Percentiles rank a stretch among this genome's conserved stretches.
phyloP scores from a whole-genome alignment of 2,113 vertebrate genomes.

The Otis tarda region DNA sequence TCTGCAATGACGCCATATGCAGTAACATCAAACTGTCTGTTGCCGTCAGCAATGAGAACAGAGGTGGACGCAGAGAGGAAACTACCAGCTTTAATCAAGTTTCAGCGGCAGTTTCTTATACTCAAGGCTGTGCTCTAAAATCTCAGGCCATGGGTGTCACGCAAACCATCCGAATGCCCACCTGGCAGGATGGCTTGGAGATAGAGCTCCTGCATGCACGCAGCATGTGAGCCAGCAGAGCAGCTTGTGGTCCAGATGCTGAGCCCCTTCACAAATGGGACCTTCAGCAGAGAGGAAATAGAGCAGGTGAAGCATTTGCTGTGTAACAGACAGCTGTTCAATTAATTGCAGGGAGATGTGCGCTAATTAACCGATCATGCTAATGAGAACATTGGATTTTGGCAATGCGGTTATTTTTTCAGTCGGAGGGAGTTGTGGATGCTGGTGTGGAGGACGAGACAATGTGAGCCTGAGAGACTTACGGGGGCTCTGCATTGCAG shows the following conservation, averaged over 20 bases:
- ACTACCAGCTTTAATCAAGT: neutral
- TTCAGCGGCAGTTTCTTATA: neutral
- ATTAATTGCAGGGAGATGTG: neutral
- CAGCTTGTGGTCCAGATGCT: neutral
- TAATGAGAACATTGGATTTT: neutral
- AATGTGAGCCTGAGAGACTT: neutral
- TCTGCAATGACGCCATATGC: neutral
- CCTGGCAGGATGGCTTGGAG: neutral
- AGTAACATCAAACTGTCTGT: neutral
- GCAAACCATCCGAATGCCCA: neutral
- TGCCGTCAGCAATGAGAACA: neutral
- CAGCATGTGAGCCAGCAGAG: neutral
- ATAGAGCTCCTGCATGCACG: neutral
- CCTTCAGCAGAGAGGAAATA: neutral
- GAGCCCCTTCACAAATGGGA: neutral
- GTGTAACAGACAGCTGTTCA: neutral
- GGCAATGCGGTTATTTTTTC: neutral
- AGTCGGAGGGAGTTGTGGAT: neutral
- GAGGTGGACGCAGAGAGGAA: neutral
- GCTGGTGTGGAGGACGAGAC: neutral
- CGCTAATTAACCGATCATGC: neutral
- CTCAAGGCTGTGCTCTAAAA: neutral
- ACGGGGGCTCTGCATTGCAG: neutral
- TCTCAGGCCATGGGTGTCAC: neutral
- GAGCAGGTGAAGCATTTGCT: neutral